Conservation (phyloP, 1,140 invertebrate species). For the Listronotus bonariensis region DNA sequence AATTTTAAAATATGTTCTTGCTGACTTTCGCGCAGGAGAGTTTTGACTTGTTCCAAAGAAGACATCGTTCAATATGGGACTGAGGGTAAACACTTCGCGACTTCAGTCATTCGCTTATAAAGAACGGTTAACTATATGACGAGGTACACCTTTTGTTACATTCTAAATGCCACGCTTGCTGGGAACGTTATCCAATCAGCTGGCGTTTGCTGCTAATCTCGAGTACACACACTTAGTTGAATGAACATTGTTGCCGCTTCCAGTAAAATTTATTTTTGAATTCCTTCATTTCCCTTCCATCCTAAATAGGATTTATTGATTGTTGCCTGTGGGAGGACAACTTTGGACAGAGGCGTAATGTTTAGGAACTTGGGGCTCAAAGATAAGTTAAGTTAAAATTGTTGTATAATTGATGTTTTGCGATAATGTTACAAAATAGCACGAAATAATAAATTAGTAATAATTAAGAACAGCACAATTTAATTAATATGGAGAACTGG, state of each 20-base stretch:
- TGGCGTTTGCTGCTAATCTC: constrained; percentile 22
- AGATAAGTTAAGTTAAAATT: no score
- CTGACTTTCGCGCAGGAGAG: constrained; percentile 46
- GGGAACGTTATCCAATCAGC: constrained; percentile 25
- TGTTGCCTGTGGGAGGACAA: no score
- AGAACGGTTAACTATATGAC: constrained; percentile 12
- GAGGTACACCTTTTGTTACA: constrained; percentile 7
- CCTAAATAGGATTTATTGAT: no score
- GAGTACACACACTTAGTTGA: constrained; percentile 8
- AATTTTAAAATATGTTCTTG: constrained; percentile 89
- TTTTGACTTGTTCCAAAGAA: constrained; percentile 28
- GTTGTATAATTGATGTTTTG: no score
- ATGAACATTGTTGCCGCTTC: constrained; percentile 11
- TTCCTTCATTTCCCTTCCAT: no score
- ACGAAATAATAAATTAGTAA: no score
- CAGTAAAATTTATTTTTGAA: no score
- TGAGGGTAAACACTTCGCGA: constrained; percentile 21
- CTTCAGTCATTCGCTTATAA: constrained; percentile 17
- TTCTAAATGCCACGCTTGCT: constrained; percentile 33
- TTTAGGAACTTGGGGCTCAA: no score
- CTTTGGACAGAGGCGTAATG: no score
- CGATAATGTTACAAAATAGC: no score
- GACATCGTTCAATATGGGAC: constrained; percentile 18
- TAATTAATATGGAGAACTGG: no score
- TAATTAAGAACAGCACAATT: no score